Percentiles rank a stretch among this genome's conserved stretches.
Evolutionary conservation across 2,797 vertebrate species (phyloP).

Genomic region (Acestrorhynchus altus): DNA sequence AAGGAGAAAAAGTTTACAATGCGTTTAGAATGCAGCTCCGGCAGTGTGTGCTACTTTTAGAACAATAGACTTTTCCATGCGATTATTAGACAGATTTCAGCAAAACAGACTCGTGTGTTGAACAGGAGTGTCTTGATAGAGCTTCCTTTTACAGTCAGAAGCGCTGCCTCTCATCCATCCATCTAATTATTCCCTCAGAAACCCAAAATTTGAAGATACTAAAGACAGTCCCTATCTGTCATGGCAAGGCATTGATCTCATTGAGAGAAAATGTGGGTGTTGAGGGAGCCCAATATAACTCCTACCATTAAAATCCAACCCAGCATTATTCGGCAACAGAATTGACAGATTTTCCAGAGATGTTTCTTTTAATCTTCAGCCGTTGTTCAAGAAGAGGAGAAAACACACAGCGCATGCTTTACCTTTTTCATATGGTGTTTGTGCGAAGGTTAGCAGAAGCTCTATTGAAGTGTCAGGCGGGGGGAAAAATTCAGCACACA

Average conservation of each 20-base stretch:
- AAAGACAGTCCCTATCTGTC: conserved; percentile 85
- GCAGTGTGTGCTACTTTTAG: conserved; percentile 75
- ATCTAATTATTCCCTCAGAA: conserved; percentile 89
- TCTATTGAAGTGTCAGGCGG: conserved; percentile 75
- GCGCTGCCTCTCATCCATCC: conserved; percentile 82
- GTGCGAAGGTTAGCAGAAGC: conserved; percentile 81
- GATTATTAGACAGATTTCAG: conserved; percentile 80
- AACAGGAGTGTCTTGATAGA: conserved; percentile 77
- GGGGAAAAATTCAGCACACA: conserved; percentile 68
- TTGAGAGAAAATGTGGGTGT: conserved; percentile 86
- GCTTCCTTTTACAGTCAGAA: conserved; percentile 74
- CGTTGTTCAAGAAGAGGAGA: conserved; percentile 76
- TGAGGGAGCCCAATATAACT: conserved; percentile 83
- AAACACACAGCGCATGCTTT: conserved; percentile 78
- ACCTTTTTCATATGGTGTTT: conserved; percentile 77
- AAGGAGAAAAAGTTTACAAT: conserved; percentile 72
- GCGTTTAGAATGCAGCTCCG: conserved; percentile 72
- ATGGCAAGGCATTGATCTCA: conserved; percentile 83
- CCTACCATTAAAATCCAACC: conserved; percentile 83
- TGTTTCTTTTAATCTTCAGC: conserved; percentile 87
- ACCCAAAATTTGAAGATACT: conserved; percentile 86
- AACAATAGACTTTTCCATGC: conserved; percentile 75
- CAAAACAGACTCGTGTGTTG: conserved; percentile 74
- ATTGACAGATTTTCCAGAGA: conserved; percentile 85
- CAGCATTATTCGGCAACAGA: conserved; percentile 82